Percentiles rank a stretch among this genome's conserved stretches.
Evolutionary conservation across 2,113 vertebrate species (phyloP).

Genomic region (Telmatochromis brachygnathus): DNA sequence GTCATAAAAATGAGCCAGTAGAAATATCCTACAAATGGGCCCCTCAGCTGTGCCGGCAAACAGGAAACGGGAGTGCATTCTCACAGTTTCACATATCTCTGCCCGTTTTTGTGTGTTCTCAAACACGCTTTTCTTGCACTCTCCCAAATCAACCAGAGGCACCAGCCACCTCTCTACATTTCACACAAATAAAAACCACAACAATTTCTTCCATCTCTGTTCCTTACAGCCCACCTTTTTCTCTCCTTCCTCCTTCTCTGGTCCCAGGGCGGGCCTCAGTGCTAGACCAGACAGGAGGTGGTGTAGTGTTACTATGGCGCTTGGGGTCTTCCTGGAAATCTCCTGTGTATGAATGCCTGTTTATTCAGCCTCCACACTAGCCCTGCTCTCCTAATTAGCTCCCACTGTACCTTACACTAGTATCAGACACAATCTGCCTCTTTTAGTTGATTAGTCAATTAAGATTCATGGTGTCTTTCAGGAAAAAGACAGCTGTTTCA

Average conservation of each 20-base stretch:
- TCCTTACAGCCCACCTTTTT: neutral
- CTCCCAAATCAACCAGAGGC: neutral
- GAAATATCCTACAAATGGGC: conserved; percentile 38
- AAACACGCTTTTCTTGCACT: neutral
- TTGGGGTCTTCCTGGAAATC: conserved; percentile 10
- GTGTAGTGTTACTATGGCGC: conserved; percentile 42
- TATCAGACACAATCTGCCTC: neutral
- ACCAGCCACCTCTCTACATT: neutral
- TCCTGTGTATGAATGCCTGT: conserved; percentile 22
- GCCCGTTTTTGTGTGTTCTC: conserved; percentile 12
- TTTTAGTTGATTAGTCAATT: neutral
- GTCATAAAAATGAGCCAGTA: conserved; percentile 5
- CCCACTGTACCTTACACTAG: conserved; percentile 2
- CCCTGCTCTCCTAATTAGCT: conserved; percentile 44
- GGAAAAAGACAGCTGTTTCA: neutral
- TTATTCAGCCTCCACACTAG: conserved; percentile 22
- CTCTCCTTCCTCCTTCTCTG: neutral
- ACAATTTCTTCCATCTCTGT: neutral
- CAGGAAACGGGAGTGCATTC: conserved; percentile 59
- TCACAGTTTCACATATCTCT: conserved; percentile 47
- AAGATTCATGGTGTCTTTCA: neutral
- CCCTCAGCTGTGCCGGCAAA: conserved; percentile 50
- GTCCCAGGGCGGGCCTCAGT: conserved; percentile 23
- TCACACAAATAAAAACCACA: neutral
- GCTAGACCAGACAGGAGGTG: conserved; percentile 20